Evolutionary conservation across 2,888 invertebrate species (phyloP).

Genomic region (Dryomyza anilis): DNA sequence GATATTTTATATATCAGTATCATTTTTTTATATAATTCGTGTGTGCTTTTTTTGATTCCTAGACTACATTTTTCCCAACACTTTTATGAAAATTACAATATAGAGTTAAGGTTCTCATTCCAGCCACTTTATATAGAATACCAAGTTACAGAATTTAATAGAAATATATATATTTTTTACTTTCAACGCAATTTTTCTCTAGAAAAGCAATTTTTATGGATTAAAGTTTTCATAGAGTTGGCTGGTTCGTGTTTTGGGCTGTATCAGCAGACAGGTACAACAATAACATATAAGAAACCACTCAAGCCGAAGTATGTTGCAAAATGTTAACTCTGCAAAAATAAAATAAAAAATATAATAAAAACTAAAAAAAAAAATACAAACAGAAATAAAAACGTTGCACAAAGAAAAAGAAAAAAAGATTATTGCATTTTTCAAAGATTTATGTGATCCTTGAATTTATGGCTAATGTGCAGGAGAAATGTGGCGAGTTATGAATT

Average conservation of each 20-base stretch:
- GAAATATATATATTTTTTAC: too few species aligned
- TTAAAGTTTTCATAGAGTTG: neutral
- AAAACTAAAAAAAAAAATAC: neutral
- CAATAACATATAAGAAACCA: neutral
- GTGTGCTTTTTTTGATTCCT: too few species aligned
- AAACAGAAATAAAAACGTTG: neutral
- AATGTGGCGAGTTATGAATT: conserved; percentile 14
- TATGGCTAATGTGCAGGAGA: conserved; percentile 34
- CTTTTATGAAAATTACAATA: too few species aligned
- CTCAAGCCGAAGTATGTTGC: neutral
- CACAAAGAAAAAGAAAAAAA: neutral
- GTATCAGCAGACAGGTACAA: neutral
- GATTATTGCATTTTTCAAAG: conserved; percentile 22
- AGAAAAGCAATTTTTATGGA: conserved; percentile 12
- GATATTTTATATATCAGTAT: too few species aligned
- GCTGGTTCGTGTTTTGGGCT: too few species aligned
- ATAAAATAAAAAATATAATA: conserved; percentile 20
- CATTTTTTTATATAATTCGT: too few species aligned
- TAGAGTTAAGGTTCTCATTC: too few species aligned
- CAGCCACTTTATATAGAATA: too few species aligned
- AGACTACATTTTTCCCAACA: too few species aligned
- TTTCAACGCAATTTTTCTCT: too few species aligned
- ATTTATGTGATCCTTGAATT: conserved; percentile 45
- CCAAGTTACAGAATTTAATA: too few species aligned
- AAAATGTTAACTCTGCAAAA: conserved; percentile 25